phyloP scores from a whole-genome alignment of 2,113 vertebrate species.

The Pollimyrus isidori region DNA sequence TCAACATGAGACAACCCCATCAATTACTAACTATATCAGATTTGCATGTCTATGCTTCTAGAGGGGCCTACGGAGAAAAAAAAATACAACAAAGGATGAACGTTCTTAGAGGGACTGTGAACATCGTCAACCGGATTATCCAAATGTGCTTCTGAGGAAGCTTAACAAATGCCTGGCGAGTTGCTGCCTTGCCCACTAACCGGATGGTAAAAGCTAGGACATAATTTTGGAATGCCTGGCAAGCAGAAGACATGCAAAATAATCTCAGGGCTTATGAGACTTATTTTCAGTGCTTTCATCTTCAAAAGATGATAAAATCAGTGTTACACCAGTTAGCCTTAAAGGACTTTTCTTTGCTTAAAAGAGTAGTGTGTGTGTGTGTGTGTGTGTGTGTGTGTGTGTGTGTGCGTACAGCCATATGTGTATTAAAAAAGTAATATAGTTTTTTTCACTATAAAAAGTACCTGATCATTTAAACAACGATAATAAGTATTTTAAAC shows the following conservation, averaged over 20 bases:
- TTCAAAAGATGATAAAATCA: slow-evolving; percentile 46
- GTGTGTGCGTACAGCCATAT: not conserved
- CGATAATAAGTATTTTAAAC: not conserved
- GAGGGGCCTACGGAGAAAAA: not conserved
- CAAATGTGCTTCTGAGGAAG: slow-evolving; percentile 35
- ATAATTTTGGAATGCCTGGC: not conserved
- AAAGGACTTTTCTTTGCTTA: slow-evolving; percentile 28
- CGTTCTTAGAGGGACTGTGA: not conserved
- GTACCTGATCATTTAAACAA: not conserved
- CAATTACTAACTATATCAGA: slow-evolving; percentile 35
- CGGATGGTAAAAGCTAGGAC: slow-evolving; percentile 23
- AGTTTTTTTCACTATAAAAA: not conserved
- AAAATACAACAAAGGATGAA: slow-evolving; percentile 25
- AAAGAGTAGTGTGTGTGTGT: not conserved
- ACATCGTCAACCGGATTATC: slow-evolving; percentile 34
- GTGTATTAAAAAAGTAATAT: not conserved
- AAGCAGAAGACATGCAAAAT: slow-evolving; percentile 31
- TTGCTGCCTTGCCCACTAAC: slow-evolving; percentile 20
- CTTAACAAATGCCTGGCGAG: slow-evolving; percentile 37
- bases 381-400: not conserved
- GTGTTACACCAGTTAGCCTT: slow-evolving; percentile 30
- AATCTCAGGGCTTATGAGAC: slow-evolving; percentile 40
- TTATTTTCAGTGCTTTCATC: slow-evolving; percentile 44
- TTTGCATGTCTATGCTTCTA: slow-evolving; percentile 43
- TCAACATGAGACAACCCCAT: slow-evolving; percentile 30